Percentiles rank a stretch among this genome's conserved stretches.
Evolutionary conservation across 2,113 vertebrate genomes (phyloP).

Genomic region (Scortum barcoo): DNA sequence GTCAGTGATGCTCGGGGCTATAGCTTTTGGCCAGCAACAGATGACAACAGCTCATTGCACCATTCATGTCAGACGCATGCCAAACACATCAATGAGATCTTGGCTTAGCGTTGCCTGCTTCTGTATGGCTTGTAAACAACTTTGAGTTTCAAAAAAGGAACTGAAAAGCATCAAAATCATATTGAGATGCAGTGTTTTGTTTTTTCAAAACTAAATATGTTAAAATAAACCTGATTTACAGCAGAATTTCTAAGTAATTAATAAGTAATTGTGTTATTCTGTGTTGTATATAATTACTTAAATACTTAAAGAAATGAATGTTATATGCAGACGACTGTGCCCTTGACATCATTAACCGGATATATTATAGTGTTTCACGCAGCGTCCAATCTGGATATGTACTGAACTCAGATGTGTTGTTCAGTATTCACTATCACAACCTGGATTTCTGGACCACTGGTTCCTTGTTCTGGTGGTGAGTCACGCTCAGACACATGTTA

Average conservation of each 20-base stretch:
- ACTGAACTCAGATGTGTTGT: background rate
- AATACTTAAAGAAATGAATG: no score
- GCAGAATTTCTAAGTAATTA: background rate
- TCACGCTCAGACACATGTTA: background rate
- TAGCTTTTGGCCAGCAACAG: constrained; percentile 5
- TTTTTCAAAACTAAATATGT: background rate
- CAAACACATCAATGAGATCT: background rate
- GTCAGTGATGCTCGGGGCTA: constrained; percentile 1
- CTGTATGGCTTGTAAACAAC: background rate
- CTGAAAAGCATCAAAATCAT: background rate
- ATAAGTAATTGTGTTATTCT: background rate
- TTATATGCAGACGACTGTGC: constrained; percentile 39
- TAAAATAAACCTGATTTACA: background rate
- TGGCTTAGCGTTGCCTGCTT: background rate
- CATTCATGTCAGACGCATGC: constrained; percentile 13
- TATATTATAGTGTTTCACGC: background rate
- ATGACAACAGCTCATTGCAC: constrained; percentile 8
- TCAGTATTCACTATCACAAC: background rate
- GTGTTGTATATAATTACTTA: no score
- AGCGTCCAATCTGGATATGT: no score
- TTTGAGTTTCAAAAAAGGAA: background rate
- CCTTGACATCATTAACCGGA: constrained; percentile 8
- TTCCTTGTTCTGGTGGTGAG: background rate
- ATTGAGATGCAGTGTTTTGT: background rate
- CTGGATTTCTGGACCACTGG: background rate